A percentile compares a stretch with the other conserved stretches of the same genome.
These are phyloP conservation scores for Caenorhabditis inopinata DNA, from an alignment of 1,140 invertebrate genomes.

Conservation along the genomic window DNA sequence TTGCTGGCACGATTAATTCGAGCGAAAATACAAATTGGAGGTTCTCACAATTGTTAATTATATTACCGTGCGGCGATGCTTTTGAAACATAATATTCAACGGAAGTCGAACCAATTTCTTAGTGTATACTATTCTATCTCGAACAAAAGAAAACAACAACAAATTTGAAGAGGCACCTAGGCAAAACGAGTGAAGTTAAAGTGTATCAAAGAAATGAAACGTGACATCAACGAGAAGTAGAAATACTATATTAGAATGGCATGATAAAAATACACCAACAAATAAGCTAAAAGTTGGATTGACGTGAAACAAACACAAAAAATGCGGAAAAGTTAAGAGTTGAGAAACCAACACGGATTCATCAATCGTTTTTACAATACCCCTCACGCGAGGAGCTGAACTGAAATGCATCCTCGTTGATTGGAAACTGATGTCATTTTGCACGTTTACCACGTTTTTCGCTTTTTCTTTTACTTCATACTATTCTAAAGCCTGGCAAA, in stretches of 20 bases:
- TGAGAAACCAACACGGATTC: neutral
- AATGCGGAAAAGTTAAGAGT: neutral
- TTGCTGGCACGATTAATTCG: no score
- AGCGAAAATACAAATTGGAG: no score
- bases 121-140: no score
- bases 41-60: no score
- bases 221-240: neutral
- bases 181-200: neutral
- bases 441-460: no score
- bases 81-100: no score
- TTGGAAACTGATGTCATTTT: conserved; percentile 29
- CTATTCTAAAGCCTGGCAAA: neutral
- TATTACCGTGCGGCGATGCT: no score
- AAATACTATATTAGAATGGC: neutral
- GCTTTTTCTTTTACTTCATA: no score
- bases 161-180: neutral
- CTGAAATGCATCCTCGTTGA: neutral
- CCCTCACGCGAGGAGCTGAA: neutral
- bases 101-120: no score
- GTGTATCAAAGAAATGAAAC: conserved; percentile 23
- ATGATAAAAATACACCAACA: neutral
- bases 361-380: neutral
- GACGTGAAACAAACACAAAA: neutral
- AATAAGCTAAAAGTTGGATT: neutral
- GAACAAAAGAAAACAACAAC: neutral